A percentile compares a stretch with the other conserved stretches of the same genome.
These are phyloP conservation scores for Ditula angustiorana DNA, from an alignment of 2,888 invertebrate genomes.

Conservation along the genomic window DNA sequence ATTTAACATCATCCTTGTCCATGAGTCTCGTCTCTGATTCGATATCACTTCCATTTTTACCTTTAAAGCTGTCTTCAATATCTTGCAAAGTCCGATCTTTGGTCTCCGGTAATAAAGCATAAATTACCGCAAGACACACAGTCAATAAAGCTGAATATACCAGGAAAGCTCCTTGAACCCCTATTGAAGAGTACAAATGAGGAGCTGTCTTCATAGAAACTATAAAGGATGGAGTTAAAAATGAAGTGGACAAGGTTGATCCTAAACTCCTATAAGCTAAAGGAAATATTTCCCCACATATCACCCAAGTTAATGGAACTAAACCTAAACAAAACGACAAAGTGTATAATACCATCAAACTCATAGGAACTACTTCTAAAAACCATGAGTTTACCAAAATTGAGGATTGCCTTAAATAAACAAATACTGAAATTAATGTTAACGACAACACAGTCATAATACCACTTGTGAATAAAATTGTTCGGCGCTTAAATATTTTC, in stretches of 20 bases:
- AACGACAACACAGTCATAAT: slow-evolving; percentile 72
- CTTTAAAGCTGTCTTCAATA: slow-evolving; percentile 79
- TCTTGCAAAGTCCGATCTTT: slow-evolving; percentile 79
- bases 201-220: slow-evolving; percentile 82
- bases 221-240: slow-evolving; percentile 75
- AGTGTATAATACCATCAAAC: slow-evolving; percentile 73
- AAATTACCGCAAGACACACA: slow-evolving; percentile 69
- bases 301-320: slow-evolving; percentile 79
- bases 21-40: slow-evolving; percentile 76
- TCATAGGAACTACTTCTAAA: slow-evolving; percentile 68
- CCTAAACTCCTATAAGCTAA: slow-evolving; percentile 78
- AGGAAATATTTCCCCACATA: slow-evolving; percentile 80
- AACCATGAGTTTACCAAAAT: slow-evolving; percentile 64
- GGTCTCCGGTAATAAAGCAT: slow-evolving; percentile 73
- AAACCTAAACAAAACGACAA: slow-evolving; percentile 77
- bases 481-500: slow-evolving; percentile 71
- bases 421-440: slow-evolving; percentile 67
- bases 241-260: slow-evolving; percentile 76
- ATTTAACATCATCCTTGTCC: slow-evolving; percentile 50
- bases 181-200: slow-evolving; percentile 73
- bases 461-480: slow-evolving; percentile 75
- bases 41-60: slow-evolving; percentile 59
- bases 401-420: slow-evolving; percentile 70
- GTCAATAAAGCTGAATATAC: slow-evolving; percentile 72
- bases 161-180: slow-evolving; percentile 77